phyloP scores from a whole-genome alignment of 2,113 vertebrate species.

The Agelaius tricolor region DNA sequence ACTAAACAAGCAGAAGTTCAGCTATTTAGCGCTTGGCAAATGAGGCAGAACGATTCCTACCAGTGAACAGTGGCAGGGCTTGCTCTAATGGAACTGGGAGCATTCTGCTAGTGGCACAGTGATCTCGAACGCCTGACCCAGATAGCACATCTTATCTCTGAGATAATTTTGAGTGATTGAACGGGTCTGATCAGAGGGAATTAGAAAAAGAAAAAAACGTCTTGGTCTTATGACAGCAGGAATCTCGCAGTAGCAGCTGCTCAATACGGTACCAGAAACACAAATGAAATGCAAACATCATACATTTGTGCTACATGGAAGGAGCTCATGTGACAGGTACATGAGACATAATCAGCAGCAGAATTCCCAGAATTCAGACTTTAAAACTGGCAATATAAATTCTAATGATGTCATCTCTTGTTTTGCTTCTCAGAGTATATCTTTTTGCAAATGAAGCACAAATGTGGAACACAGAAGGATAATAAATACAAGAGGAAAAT shows the following conservation, averaged over 20 bases:
- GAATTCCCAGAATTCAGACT: neutral
- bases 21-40: neutral
- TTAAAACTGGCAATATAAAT: neutral
- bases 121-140: neutral
- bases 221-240: neutral
- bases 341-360: neutral
- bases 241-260: neutral
- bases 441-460: neutral
- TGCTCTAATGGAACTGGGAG: neutral
- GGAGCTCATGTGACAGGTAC: neutral
- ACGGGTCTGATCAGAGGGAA: neutral
- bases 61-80: neutral
- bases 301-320: neutral
- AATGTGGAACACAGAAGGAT: neutral
- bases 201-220: neutral
- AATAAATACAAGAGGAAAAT: neutral
- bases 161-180: neutral
- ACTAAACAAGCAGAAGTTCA: neutral
- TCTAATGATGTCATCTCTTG: neutral
- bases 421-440: neutral
- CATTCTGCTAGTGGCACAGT: neutral
- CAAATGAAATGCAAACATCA: neutral
- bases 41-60: neutral
- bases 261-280: neutral
- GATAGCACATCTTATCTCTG: neutral